phyloP scores from a whole-genome alignment of 2,888 invertebrate genomes.

The Drosophila formosana region DNA sequence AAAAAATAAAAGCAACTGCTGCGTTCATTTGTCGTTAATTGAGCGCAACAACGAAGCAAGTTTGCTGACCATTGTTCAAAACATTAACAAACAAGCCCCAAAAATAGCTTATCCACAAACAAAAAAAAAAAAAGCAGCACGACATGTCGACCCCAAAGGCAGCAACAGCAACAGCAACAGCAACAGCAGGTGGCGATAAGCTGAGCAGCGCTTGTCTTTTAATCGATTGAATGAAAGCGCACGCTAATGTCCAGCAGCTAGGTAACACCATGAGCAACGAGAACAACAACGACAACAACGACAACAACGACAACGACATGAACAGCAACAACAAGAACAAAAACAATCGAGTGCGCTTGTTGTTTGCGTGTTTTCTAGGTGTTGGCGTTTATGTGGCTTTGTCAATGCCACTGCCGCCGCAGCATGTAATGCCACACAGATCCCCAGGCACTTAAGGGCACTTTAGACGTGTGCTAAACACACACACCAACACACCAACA shows the following conservation, averaged over 20 bases:
- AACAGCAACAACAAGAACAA: slow-evolving; percentile 13
- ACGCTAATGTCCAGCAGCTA: slow-evolving; percentile 64
- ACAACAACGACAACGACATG: slow-evolving; percentile 11
- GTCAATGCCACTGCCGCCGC: slow-evolving; percentile 62
- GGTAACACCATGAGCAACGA: slow-evolving; percentile 22
- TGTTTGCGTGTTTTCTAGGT: slow-evolving; percentile 80
- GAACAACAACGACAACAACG: slow-evolving; percentile 3
- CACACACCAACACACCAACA: slow-evolving; percentile 31
- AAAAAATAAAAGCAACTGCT: not conserved
- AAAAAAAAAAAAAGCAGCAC: not conserved
- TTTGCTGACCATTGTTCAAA: slow-evolving; percentile 38
- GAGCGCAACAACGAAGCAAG: slow-evolving; percentile 21
- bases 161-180: not conserved
- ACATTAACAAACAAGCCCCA: slow-evolving; percentile 47
- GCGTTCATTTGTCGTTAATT: slow-evolving; percentile 33
- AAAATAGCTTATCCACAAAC: slow-evolving; percentile 27
- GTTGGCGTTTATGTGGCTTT: slow-evolving; percentile 79
- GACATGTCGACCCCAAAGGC: not conserved
- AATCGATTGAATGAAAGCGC: slow-evolving; percentile 71
- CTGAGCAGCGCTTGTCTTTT: slow-evolving; percentile 50
- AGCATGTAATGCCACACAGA: slow-evolving; percentile 63
- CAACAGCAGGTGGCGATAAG: slow-evolving; percentile 20
- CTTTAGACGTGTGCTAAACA: slow-evolving; percentile 67
- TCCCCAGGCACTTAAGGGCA: slow-evolving; percentile 78
- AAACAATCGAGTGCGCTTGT: slow-evolving; percentile 52